Evolutionary conservation across 2,797 vertebrate genomes (phyloP), one percentile per base, ranked within the genome.

Genomic region (Hafferia zeledoni): DNA sequence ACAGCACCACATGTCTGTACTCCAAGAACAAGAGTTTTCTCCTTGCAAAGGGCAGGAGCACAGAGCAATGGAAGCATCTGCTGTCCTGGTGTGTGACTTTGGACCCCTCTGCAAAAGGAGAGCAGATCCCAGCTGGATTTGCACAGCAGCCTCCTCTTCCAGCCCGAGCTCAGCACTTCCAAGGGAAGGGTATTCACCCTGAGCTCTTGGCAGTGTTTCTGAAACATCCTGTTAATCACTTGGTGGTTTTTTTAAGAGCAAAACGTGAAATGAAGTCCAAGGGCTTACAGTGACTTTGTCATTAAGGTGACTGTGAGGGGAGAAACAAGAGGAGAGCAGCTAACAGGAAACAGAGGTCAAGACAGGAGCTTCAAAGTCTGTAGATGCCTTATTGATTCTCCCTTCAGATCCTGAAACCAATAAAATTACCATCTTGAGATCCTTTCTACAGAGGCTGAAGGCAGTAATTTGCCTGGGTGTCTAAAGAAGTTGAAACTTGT

Each of bases 201-300:
- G 4, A 84, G 77, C 44, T 87, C 82, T 72, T 86, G 89, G 93
- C 55, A 83, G 63, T 3, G 0, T 72, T 91, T 93, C 89, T 72
- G 87, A 95, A 94, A 90, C 72, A 93, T 81, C 65, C 50, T 83
- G 57, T 87, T 93, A 92, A 95, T 76, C 55, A 17, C 37, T 89
- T 81, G 2, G 35, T 1, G 20, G n/a, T 4, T 8, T 53, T 60
- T 94, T 69, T 9, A 82, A 86, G 65, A 86, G 63, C 13, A 78
- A 86, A 78, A 87, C 9, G 3, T 71, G 39, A 77, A 92, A 79
- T 49, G 0, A 91, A 91, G 83, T 64, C 52, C 37, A 35, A 82
- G 37, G 69, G 50, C 64, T 92, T 80, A 68, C 27, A 41, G 47
- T 87, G 74, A 77, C 69, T 81, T 57, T 74, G 57, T 87, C 53